A percentile compares a stretch with the other conserved stretches of the same genome.
These are phyloP conservation scores for Hypercompe scribonia DNA, from an alignment of 2,888 invertebrate species.

Conservation along the genomic window DNA sequence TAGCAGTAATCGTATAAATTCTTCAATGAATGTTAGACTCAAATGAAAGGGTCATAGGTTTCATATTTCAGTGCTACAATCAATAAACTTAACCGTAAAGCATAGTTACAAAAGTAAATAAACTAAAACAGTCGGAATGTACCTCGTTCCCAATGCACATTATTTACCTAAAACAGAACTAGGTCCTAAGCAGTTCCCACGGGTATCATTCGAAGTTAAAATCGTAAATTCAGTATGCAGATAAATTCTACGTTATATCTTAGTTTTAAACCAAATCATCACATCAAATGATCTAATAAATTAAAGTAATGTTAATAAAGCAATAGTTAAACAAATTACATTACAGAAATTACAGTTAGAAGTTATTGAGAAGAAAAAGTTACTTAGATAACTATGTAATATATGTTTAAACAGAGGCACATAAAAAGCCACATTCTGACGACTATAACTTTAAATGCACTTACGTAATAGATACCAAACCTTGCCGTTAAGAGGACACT, in stretches of 20 bases:
- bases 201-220: slow-evolving; percentile 12
- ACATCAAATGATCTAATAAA: no score
- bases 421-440: no score
- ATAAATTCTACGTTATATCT: slow-evolving; percentile 1
- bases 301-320: no score
- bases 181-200: slow-evolving; percentile 7
- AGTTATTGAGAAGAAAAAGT: no score
- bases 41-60: background rate
- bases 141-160: background rate
- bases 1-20: background rate
- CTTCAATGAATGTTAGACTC: background rate
- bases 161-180: slow-evolving; percentile 12
- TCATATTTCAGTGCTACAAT: background rate
- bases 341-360: no score
- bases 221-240: slow-evolving; percentile 6
- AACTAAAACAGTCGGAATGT: slow-evolving; percentile 2
- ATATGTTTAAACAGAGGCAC: no score
- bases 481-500: no score
- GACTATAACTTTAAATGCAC: no score
- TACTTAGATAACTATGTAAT: no score
- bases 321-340: no score
- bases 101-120: background rate
- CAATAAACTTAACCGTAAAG: background rate
- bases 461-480: no score
- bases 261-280: no score